These are phyloP conservation scores for Diplodus puntazzo DNA, from an alignment of 2,797 vertebrate genomes.

Conservation along the genomic window DNA sequence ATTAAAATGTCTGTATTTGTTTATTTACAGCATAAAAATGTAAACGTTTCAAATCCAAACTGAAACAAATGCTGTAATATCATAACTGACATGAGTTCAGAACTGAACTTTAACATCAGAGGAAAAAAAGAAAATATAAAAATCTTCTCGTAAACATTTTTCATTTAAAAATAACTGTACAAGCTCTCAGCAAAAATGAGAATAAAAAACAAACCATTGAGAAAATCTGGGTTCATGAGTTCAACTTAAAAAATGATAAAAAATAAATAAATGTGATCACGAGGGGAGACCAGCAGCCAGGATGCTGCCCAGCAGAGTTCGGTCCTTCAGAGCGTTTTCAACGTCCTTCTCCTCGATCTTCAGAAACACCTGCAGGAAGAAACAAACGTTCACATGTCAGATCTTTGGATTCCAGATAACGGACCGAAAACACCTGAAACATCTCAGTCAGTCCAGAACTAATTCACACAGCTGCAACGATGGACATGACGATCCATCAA, in stretches of 20 bases:
- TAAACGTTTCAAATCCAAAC: conserved; percentile 39
- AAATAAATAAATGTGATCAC: conserved; percentile 11
- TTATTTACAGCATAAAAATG: conserved; percentile 72
- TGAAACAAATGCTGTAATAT: conserved; percentile 25
- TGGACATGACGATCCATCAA: not conserved
- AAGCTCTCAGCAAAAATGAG: conserved; percentile 64
- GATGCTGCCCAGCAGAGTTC: conserved; percentile 90
- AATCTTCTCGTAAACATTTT: not conserved
- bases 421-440: not conserved
- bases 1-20: conserved; percentile 61
- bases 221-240: not conserved
- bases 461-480: not conserved
- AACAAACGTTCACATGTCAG: not conserved
- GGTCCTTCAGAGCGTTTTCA: conserved; percentile 92
- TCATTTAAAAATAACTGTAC: conserved; percentile 29
- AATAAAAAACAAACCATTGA: conserved; percentile 9
- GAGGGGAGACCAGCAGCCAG: conserved; percentile 87
- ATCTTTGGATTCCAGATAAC: not conserved
- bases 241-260: conserved; percentile 1
- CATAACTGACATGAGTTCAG: not conserved
- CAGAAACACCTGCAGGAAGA: conserved; percentile 87
- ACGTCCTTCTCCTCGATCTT: conserved; percentile 92
- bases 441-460: not conserved
- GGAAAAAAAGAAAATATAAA: not conserved
- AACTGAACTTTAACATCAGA: not conserved